Evolutionary conservation across 92 coral and sea anemone species (phyloP).

Genomic region (Phenganax marumi): DNA sequence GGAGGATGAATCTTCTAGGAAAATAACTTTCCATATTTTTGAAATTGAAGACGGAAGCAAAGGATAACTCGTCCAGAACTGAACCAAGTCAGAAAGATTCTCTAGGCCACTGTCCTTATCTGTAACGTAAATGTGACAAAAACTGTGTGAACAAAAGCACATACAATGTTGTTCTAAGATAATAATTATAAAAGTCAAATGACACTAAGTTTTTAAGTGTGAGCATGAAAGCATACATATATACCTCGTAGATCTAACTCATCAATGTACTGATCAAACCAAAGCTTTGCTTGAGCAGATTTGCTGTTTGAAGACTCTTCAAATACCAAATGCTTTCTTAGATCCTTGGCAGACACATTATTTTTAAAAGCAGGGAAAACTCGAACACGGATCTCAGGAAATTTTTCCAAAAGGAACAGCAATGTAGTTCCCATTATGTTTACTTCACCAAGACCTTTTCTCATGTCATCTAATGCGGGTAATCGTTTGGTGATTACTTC

Average conservation of each 20-base stretch:
- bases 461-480: constrained; percentile 47
- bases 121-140: too few relatives aligned
- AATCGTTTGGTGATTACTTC: constrained; percentile 47
- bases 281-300: constrained; percentile 18
- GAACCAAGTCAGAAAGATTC: too few relatives aligned
- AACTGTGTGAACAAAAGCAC: too few relatives aligned
- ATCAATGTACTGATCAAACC: constrained; percentile 46
- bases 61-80: too few relatives aligned
- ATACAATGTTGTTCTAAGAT: too few relatives aligned
- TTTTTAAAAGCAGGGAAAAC: constrained; percentile 35
- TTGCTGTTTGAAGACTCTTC: neutral
- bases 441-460: constrained; percentile 42
- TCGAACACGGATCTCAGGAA: constrained; percentile 21
- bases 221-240: neutral
- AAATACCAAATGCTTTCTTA: constrained; percentile 5
- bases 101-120: too few relatives aligned
- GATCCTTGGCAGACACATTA: neutral
- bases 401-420: constrained; percentile 32
- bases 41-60: too few relatives aligned
- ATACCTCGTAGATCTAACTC: constrained; percentile 45
- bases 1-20: too few relatives aligned
- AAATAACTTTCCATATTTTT: too few relatives aligned
- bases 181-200: too few relatives aligned
- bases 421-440: constrained; percentile 40
- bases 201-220: too few relatives aligned